A percentile compares a stretch with the other conserved stretches of the same genome.
Evolutionary conservation across 1,140 invertebrate species (phyloP).

Genomic region (Archivesica marissinica): DNA sequence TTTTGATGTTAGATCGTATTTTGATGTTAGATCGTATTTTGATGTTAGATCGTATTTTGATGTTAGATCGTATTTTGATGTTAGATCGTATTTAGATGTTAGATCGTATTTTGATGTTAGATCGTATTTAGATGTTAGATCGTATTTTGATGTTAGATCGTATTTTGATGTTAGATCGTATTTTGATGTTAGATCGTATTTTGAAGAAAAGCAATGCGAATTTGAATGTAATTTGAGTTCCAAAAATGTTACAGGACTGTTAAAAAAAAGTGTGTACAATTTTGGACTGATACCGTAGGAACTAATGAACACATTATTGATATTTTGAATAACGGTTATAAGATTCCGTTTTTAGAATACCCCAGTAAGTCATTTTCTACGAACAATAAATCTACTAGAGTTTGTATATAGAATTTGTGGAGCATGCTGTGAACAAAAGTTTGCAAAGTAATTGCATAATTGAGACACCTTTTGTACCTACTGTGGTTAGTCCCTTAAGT

Average conservation of each 20-base stretch:
- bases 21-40: too few relatives aligned
- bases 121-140: too few relatives aligned
- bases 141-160: too few relatives aligned
- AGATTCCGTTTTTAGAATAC: background rate
- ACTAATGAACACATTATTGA: conserved; percentile 3
- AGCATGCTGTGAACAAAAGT: background rate
- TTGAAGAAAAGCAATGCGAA: background rate
- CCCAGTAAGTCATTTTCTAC: background rate
- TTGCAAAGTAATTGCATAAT: background rate
- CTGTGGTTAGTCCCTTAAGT: conserved; percentile 3
- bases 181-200: background rate
- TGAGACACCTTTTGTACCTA: background rate
- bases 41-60: too few relatives aligned
- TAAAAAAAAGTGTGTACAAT: background rate
- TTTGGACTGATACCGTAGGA: conserved; percentile 2
- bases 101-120: too few relatives aligned
- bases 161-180: too few relatives aligned
- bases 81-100: too few relatives aligned
- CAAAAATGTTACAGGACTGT: background rate
- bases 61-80: too few relatives aligned
- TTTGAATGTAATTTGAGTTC: background rate
- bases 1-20: too few relatives aligned
- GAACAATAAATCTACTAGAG: conserved; percentile 4
- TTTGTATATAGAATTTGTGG: conserved; percentile 4
- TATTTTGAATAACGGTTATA: background rate